Base-by-base conservation (phyloP, 2,888 invertebrate genomes). In the Esperia sulphurella region DNA sequence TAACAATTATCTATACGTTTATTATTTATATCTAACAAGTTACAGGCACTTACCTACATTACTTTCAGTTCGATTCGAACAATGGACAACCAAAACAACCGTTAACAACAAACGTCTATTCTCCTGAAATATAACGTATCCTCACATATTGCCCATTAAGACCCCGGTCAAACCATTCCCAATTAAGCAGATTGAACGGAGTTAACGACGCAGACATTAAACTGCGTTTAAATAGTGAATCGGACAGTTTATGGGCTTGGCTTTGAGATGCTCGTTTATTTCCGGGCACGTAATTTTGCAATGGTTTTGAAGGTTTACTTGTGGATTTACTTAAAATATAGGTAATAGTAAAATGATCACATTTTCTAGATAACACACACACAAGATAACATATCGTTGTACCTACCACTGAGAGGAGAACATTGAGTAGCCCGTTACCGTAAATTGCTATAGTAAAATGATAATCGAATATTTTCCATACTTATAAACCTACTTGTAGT, bases 131-230 rank as follows among this genome's bases (percentile, higher is more conserved):
- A 48, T 53, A 48, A 48, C 50, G 41, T 48, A 48, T 53, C 55
- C 63, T 68, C 69, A 72, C 71, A 68, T 68, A 71, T 66, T 59
- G 61, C 56, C 68, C 64, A 67, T 78, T 78, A 80, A 80, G 71
- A 68, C 64, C 71, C 72, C 68, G 70, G 71, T 71, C 68, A 69
- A 72, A 77, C 83, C 76, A 74, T 81, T 83, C 79, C 77, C 84
- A 85, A 85, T 85, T 85, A 85, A 85, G 82, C 85, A 83, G 84
- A 85, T 85, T 85, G 84, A 79, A 76, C 71, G 59, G 71, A 78
- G 82, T 83, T 81, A 79, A 77, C 79, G 80, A 75, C 75, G 58
- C 59, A 61, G 58, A 68, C 73, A 75, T 81, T 83, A 83, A 83
- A 79, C 78, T 74, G 61, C 72, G 75, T 76, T 83, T 82, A 82